These are phyloP conservation scores for Charaxes varanes DNA, from an alignment of 1,140 invertebrate genomes.

Conservation along the genomic window DNA sequence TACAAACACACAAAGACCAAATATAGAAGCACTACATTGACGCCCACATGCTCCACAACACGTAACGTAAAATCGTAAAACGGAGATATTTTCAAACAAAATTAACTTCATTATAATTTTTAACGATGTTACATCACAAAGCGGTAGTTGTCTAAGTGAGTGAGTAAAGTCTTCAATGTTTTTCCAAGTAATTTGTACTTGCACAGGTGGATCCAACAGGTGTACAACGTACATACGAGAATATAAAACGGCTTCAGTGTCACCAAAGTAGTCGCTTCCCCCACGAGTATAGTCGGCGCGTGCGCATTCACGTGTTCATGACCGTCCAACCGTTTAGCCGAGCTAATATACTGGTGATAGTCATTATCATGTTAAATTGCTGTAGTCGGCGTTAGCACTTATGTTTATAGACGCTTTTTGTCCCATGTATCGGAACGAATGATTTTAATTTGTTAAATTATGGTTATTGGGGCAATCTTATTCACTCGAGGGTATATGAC, in stretches of 20 bases:
- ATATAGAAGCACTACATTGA: too few species aligned
- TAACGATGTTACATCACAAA: background rate
- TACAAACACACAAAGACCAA: too few species aligned
- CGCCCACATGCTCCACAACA: too few species aligned
- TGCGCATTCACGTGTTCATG: conserved; percentile 46
- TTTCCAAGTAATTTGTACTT: too few species aligned
- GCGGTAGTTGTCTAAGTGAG: too few species aligned
- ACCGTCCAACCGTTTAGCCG: conserved; percentile 16
- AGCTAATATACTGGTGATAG: conserved; percentile 13
- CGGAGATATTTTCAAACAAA: too few species aligned
- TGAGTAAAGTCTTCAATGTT: too few species aligned
- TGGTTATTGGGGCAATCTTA: too few species aligned
- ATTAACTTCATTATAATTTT: too few species aligned
- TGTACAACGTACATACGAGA: conserved; percentile 9
- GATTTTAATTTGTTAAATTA: too few species aligned
- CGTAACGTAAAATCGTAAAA: too few species aligned
- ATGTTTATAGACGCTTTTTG: conserved; percentile 11
- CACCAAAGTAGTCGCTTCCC: conserved; percentile 10
- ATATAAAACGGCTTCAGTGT: conserved; percentile 10
- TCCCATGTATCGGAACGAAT: too few species aligned
- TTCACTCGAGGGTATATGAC: conserved; percentile 12
- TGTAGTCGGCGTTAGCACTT: conserved; percentile 4
- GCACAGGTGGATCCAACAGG: conserved; percentile 15
- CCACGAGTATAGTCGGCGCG: conserved; percentile 34
- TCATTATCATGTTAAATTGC: conserved; percentile 15